A percentile compares a stretch with the other conserved stretches of the same genome.
phyloP scores from a whole-genome alignment of 1,140 invertebrate species.

The Musca vetustissima region DNA sequence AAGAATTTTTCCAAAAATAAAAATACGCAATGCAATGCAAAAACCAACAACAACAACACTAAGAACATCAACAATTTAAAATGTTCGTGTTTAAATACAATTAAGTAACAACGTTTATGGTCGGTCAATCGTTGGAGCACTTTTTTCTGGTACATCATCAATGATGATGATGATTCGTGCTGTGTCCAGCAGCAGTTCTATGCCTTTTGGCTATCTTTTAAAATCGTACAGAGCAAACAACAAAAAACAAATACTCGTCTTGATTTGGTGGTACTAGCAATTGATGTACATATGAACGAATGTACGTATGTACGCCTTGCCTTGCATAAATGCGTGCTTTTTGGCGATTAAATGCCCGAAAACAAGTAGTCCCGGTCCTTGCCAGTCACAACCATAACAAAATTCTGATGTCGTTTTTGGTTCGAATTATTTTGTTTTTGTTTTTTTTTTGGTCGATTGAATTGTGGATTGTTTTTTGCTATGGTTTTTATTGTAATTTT shows the following conservation, averaged over 20 bases:
- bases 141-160: not conserved
- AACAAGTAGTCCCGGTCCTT: not conserved
- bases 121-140: not conserved
- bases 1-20: slow-evolving; percentile 1
- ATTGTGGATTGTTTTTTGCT: no score
- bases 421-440: not conserved
- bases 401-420: not conserved
- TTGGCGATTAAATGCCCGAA: slow-evolving; percentile 14
- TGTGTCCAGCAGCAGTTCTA: not conserved
- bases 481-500: slow-evolving; percentile 27
- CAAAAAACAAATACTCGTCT: no score
- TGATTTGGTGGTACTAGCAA: no score
- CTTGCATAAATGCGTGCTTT: slow-evolving; percentile 13
- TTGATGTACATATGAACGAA: not conserved
- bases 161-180: not conserved
- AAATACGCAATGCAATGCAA: slow-evolving; percentile 8
- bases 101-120: slow-evolving; percentile 37
- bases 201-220: slow-evolving; percentile 1
- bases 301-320: not conserved
- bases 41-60: not conserved
- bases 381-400: not conserved
- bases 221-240: no score
- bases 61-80: slow-evolving; percentile 45
- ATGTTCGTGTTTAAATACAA: slow-evolving; percentile 56
- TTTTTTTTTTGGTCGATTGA: not conserved